Conservation (phyloP, 2,888 invertebrate species). For the Drosophila affinis region DNA sequence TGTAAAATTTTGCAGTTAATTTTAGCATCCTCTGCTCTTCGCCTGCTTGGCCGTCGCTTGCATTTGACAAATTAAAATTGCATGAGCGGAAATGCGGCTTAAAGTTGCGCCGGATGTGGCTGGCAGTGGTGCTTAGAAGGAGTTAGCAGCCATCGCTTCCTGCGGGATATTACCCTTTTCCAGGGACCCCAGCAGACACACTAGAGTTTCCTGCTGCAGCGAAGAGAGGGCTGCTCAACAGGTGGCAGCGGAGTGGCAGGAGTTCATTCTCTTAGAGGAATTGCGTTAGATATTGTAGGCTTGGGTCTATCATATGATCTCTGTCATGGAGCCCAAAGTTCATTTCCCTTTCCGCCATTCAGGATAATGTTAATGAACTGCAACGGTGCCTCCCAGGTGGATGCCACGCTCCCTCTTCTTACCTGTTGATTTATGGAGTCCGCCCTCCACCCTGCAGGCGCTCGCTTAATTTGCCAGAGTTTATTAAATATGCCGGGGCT, state of each 20-base stretch:
- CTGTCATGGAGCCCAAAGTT: neutral
- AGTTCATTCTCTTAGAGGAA: neutral
- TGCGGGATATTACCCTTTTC: slow-evolving; percentile 54
- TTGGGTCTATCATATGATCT: neutral
- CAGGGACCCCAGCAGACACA: neutral
- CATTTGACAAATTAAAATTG: slow-evolving; percentile 80
- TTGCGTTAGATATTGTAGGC: neutral
- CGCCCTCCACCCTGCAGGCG: slow-evolving; percentile 26
- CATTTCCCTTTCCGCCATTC: slow-evolving; percentile 14
- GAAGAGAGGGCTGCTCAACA: slow-evolving; percentile 21
- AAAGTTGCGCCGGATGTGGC: slow-evolving; percentile 68
- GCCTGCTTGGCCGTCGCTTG: slow-evolving; percentile 32
- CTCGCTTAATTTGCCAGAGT: slow-evolving; percentile 68
- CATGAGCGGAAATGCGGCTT: slow-evolving; percentile 78
- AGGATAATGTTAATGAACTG: slow-evolving; percentile 73
- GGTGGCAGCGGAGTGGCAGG: slow-evolving; percentile 25
- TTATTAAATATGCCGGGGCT: slow-evolving; percentile 66
- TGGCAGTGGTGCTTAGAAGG: slow-evolving; percentile 22
- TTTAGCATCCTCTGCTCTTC: slow-evolving; percentile 55
- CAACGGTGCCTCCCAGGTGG: slow-evolving; percentile 36
- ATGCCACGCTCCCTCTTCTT: slow-evolving; percentile 39
- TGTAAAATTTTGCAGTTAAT: slow-evolving; percentile 79
- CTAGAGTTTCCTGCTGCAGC: neutral
- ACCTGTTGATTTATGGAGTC: slow-evolving; percentile 70
- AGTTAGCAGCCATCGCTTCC: slow-evolving; percentile 47